A percentile compares a stretch with the other conserved stretches of the same genome.
phyloP scores from a whole-genome alignment of 2,888 invertebrate genomes.

The Apocheima hispidaria region DNA sequence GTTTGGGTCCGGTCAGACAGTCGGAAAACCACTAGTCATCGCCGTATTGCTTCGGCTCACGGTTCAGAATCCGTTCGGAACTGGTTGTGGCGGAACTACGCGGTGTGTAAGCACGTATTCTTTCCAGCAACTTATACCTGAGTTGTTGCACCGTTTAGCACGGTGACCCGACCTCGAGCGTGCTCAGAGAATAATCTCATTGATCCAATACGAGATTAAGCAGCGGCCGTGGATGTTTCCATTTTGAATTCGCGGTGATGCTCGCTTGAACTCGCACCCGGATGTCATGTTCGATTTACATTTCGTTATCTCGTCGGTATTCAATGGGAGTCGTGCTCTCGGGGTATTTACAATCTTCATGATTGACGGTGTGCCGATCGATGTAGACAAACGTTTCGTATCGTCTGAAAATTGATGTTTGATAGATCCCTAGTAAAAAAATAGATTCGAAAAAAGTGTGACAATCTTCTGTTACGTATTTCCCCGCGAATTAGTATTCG shows the following conservation, averaged over 20 bases:
- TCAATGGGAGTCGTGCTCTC: conserved; percentile 67
- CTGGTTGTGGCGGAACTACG: conserved; percentile 50
- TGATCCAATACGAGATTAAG: conserved; percentile 79
- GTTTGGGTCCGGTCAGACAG: conserved; percentile 52
- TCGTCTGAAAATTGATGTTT: conserved; percentile 21
- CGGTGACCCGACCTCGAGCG: conserved; percentile 72
- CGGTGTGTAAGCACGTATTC: conserved; percentile 58
- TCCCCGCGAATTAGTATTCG: conserved; percentile 75
- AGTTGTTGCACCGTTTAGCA: conserved; percentile 77
- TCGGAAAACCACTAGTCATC: conserved; percentile 50
- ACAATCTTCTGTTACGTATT: conserved; percentile 65
- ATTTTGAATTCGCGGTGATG: conserved; percentile 74
- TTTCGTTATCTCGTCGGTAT: conserved; percentile 70
- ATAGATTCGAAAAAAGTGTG: conserved; percentile 59
- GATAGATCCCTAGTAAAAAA: conserved; percentile 49
- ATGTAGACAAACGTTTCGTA: conserved; percentile 29
- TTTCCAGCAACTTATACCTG: conserved; percentile 53
- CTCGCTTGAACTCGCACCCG: conserved; percentile 79
- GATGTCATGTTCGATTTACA: conserved; percentile 80
- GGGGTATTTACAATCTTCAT: conserved; percentile 58
- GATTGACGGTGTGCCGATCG: conserved; percentile 61
- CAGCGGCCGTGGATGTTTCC: conserved; percentile 75
- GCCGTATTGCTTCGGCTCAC: conserved; percentile 49
- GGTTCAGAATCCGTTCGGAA: conserved; percentile 52
- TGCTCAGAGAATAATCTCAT: conserved; percentile 71